Percentiles rank a stretch among this genome's conserved stretches.
Evolutionary conservation across 2,888 invertebrate genomes (phyloP).

Genomic region (Tachystola acroxantha): DNA sequence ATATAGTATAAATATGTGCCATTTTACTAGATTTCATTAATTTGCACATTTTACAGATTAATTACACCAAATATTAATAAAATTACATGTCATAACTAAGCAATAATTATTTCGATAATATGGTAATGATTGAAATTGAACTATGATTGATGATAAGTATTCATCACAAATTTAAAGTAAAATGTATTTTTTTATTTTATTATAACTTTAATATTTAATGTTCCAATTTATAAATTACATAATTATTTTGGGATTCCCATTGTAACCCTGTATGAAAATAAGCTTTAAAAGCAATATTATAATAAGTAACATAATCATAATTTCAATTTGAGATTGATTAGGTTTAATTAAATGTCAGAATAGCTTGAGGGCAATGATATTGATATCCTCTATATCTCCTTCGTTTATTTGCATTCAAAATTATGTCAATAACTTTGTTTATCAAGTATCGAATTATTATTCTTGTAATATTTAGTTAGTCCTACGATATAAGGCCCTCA

Average conservation of each 20-base stretch:
- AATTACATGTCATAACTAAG: too few relatives aligned
- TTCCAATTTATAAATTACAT: neutral
- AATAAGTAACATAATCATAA: neutral
- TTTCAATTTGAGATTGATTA: neutral
- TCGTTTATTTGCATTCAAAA: slow-evolving; percentile 3
- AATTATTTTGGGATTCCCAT: neutral
- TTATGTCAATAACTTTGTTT: neutral
- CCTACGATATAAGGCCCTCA: neutral
- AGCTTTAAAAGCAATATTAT: slow-evolving; percentile 24
- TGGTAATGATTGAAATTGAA: too few relatives aligned
- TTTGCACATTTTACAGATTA: too few relatives aligned
- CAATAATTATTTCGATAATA: too few relatives aligned
- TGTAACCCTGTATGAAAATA: slow-evolving; percentile 11
- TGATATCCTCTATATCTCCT: slow-evolving; percentile 9
- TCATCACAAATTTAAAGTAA: slow-evolving; percentile 7
- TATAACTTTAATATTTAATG: neutral
- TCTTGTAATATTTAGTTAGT: neutral
- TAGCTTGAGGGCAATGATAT: slow-evolving; percentile 5
- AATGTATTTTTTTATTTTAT: neutral
- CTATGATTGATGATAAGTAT: too few relatives aligned
- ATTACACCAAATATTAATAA: too few relatives aligned
- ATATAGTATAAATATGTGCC: slow-evolving; percentile 57
- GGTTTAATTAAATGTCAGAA: slow-evolving; percentile 1
- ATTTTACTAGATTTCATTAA: slow-evolving; percentile 39
- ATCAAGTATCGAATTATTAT: neutral